These are phyloP conservation scores for Castor canadensis DNA, from an alignment of 2,113 vertebrate species.

Conservation along the genomic window DNA sequence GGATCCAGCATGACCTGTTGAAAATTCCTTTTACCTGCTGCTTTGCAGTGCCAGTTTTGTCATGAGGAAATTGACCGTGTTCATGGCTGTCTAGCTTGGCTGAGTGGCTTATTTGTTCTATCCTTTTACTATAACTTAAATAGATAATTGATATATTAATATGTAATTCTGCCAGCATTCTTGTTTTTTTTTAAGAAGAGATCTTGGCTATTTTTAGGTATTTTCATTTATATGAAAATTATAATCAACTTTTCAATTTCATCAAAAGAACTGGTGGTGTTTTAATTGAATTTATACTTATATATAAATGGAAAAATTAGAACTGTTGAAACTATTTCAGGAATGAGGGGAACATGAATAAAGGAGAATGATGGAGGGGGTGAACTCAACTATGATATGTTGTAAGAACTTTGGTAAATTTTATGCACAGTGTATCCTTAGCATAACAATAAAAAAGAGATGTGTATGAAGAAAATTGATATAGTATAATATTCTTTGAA, in stretches of 20 bases:
- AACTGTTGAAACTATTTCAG: no score
- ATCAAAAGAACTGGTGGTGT: background rate
- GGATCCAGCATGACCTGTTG: background rate
- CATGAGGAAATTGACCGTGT: background rate
- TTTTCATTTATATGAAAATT: background rate
- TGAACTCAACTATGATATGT: no score
- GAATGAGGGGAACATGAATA: no score
- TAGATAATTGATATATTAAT: background rate
- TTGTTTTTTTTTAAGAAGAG: background rate
- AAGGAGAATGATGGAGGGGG: no score
- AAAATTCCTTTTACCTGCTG: background rate
- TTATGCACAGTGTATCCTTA: no score
- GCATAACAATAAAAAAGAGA: no score
- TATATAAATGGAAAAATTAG: no score
- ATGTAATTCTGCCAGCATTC: background rate
- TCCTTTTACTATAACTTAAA: background rate
- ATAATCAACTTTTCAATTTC: background rate
- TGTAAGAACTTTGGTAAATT: no score
- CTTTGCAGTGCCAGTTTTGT: background rate
- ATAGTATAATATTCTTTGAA: background rate
- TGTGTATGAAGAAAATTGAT: background rate
- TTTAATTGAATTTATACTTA: background rate
- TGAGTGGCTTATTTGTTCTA: background rate
- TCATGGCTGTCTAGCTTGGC: background rate
- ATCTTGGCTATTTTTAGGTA: background rate